Conservation (phyloP, 2,888 invertebrate genomes). For the Nemotelus nigrinus region DNA sequence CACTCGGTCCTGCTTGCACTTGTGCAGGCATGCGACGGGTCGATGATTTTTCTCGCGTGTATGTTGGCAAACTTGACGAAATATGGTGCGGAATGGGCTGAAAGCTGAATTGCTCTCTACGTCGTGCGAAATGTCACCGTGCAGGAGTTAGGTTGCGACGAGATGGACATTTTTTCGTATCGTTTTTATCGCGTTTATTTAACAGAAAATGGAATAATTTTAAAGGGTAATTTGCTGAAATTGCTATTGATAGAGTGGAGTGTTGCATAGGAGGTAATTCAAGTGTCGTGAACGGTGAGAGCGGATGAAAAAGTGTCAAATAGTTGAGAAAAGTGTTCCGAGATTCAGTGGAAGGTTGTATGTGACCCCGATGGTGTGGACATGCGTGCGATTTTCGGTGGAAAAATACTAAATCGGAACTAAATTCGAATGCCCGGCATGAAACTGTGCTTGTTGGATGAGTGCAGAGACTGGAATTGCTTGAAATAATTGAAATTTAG, state of each 20-base stretch:
- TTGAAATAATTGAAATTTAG: neutral
- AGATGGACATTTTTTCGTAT: conserved; percentile 43
- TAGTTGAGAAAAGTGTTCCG: neutral
- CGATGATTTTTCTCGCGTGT: neutral
- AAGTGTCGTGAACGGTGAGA: neutral
- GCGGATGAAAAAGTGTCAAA: conserved; percentile 2
- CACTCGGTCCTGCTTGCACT: conserved; percentile 11
- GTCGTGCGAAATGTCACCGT: conserved; percentile 43
- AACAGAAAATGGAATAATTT: conserved; percentile 36
- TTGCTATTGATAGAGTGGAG: neutral
- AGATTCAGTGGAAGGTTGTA: conserved; percentile 6
- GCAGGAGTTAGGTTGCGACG: conserved; percentile 30
- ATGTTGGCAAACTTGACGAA: neutral
- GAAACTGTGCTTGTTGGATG: neutral
- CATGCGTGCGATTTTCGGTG: conserved; percentile 40
- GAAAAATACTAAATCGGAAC: conserved; percentile 4
- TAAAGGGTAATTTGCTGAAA: conserved; percentile 12
- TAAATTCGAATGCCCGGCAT: neutral
- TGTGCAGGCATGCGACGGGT: neutral
- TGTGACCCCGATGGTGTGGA: conserved; percentile 41
- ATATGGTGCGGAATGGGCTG: conserved; percentile 1
- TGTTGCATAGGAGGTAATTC: neutral
- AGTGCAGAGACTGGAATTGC: neutral
- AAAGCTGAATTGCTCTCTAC: conserved; percentile 35
- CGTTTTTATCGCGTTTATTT: conserved; percentile 42